A percentile compares a stretch with the other conserved stretches of the same genome.
Evolutionary conservation across 2,797 vertebrate species (phyloP).

Genomic region (Sebastes taczanowskii): DNA sequence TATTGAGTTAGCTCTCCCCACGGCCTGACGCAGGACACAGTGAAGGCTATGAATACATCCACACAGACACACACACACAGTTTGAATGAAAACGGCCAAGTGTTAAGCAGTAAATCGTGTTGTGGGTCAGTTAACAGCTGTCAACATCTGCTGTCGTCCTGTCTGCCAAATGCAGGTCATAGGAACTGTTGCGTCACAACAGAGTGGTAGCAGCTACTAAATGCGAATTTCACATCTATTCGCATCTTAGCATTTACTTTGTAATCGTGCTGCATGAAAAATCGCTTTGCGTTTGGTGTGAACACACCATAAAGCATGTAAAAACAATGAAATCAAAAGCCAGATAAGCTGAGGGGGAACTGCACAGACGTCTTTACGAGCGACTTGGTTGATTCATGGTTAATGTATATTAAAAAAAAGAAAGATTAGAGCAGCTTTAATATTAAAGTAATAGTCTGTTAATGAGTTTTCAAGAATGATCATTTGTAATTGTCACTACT

Average conservation of each 20-base stretch:
- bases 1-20: constrained; percentile 55
- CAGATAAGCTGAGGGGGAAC: too few species aligned
- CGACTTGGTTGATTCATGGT: too few species aligned
- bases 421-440: neutral
- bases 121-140: constrained; percentile 28
- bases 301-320: too few species aligned
- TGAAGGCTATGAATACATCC: neutral
- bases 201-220: neutral
- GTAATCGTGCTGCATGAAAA: too few species aligned
- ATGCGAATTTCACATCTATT: too few species aligned
- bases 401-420: neutral
- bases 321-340: too few species aligned
- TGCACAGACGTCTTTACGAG: too few species aligned
- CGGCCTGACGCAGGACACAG: constrained; percentile 3
- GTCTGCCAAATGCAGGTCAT: constrained; percentile 12
- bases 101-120: neutral
- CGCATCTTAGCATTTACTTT: too few species aligned
- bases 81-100: neutral
- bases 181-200: neutral
- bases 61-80: neutral
- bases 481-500: neutral
- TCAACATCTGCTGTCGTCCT: constrained; percentile 28
- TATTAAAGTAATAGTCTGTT: neutral
- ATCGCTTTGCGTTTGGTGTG: too few species aligned
- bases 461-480: neutral